Evolutionary conservation across 1,140 invertebrate genomes (phyloP), one percentile per base, ranked within the genome.

Genomic region (Drosophila auraria): DNA sequence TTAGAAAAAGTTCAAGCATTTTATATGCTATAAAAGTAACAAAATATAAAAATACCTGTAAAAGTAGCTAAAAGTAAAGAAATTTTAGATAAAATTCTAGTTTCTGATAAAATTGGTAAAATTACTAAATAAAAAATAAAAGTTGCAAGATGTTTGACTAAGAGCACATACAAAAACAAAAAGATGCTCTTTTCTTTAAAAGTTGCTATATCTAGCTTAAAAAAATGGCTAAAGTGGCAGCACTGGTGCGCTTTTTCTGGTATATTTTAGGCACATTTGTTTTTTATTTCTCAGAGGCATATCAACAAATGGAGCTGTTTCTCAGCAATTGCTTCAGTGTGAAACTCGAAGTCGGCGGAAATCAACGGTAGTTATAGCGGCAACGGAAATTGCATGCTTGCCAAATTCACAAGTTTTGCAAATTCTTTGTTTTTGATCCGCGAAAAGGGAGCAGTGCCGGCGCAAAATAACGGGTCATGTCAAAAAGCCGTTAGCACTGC

Each of bases 371-470:
- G 30, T 20, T 23, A 12, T 8, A 36, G 61, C 58, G 58, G 58
- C 58, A n/a, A 6, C 63, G 40, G n/a, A 63, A 58, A 45, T 20
- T 45, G 27, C 27, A 63, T 36, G 30, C n/a, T 23, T 45, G 54
- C 20, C 8, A 57, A 45, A 36, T 42, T 63, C 11, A 40, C 20
- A 57, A 57, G 57, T 72, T 30, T 49, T 49, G 25, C 25, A 58
- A 65, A 61, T 56, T 56, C 12, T 63, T 63, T 62, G 25, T 61
- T 23, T 27, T 45, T 14, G 2, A 44, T 49, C 11, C 33, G 38
- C 23, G 11, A 30, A 69, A 33, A 15, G 7, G 2, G 23, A 15
- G 11, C 17, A n/a, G 30, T 62, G 42, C 17, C 17, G 23, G 5
- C n/a, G 4, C 30, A 30, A 14, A 57, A 23, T n/a, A 68, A 47